Percentiles rank a stretch among this genome's conserved stretches.
These are phyloP conservation scores for Diorhabda carinulata DNA, from an alignment of 1,140 invertebrate genomes.

Conservation along the genomic window DNA sequence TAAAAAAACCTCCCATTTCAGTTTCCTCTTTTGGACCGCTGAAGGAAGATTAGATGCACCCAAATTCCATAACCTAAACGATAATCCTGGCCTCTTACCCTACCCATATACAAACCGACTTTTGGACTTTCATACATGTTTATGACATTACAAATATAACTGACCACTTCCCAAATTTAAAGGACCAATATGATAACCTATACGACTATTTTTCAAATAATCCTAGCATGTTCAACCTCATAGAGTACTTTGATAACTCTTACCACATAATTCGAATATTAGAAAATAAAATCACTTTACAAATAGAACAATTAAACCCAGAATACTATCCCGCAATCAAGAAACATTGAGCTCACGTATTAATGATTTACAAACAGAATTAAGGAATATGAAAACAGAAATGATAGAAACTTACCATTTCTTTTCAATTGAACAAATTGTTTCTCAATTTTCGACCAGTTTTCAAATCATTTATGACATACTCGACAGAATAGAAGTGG, in stretches of 20 bases:
- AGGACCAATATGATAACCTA: constrained; percentile 13
- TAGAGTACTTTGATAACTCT: not conserved
- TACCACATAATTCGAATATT: not conserved
- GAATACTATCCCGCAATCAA: constrained; percentile 10
- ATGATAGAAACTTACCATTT: constrained; percentile 3
- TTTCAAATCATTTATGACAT: constrained; percentile 19
- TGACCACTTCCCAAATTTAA: constrained; percentile 13
- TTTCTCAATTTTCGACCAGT: constrained; percentile 12
- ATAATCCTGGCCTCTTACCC: constrained; percentile 27
- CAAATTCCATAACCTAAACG: constrained; percentile 17
- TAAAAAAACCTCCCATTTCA: not conserved
- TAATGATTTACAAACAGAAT: constrained; percentile 4
- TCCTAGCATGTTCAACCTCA: not conserved
- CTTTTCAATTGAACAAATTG: constrained; percentile 6
- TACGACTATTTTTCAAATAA: constrained; percentile 7
- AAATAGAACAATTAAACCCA: constrained; percentile 13
- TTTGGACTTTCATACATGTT: constrained; percentile 23
- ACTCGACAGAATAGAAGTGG: constrained; percentile 16
- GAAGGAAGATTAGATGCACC: not conserved
- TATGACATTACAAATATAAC: constrained; percentile 14
- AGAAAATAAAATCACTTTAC: constrained; percentile 11
- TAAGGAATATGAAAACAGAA: constrained; percentile 3
- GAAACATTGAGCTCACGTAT: not conserved
- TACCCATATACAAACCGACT: constrained; percentile 17
- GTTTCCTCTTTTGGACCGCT: not conserved